Conservation (phyloP, 2,888 invertebrate genomes). For the Ditula angustiorana region DNA sequence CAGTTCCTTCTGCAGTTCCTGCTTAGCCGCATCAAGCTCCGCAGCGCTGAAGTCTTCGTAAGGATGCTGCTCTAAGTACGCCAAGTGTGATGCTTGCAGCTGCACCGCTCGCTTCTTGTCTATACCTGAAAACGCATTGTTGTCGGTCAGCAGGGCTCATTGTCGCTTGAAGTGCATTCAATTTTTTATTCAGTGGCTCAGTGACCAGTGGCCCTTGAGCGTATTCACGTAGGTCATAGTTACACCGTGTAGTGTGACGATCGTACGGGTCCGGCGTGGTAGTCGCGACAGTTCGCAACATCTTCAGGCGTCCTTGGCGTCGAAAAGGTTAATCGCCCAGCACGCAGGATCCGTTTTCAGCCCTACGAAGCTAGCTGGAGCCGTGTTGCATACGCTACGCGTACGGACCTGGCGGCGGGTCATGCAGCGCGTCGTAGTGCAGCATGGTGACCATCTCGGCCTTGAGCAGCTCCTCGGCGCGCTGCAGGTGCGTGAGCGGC, state of each 20-base stretch:
- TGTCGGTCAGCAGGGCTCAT: no score
- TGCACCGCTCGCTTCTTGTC: slow-evolving; percentile 85
- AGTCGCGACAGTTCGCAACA: no score
- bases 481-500: slow-evolving; percentile 94
- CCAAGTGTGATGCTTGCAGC: slow-evolving; percentile 89
- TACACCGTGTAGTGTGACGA: no score
- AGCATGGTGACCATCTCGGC: slow-evolving; percentile 98
- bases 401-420: slow-evolving; percentile 85
- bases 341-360: background rate
- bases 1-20: slow-evolving; percentile 92
- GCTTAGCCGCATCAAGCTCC: slow-evolving; percentile 88
- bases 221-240: no score
- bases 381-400: no score
- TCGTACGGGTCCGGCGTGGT: no score
- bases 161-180: no score
- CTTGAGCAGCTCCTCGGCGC: slow-evolving; percentile 98
- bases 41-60: slow-evolving; percentile 90
- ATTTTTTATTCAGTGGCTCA: no score
- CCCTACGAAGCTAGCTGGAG: no score
- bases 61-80: slow-evolving; percentile 94
- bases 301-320: no score
- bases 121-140: no score
- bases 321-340: background rate
- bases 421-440: slow-evolving; percentile 94
- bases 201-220: no score